Conservation (phyloP, 2,113 vertebrate genomes). For the Pseudolaguvia tuberculata region DNA sequence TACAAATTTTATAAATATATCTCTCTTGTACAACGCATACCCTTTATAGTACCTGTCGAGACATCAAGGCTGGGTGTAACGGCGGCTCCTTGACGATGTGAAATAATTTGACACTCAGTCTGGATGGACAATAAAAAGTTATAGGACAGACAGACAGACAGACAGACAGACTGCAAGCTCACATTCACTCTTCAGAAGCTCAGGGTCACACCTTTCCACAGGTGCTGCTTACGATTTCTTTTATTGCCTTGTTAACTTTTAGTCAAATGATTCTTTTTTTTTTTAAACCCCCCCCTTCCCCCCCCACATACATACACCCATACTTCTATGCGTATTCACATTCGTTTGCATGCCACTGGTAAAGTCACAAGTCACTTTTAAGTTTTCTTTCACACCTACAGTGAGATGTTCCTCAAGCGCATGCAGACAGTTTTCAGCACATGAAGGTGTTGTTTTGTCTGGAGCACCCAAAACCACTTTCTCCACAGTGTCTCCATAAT, state of each 20-base stretch:
- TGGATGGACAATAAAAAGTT: slow-evolving; percentile 14
- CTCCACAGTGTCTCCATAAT: not conserved
- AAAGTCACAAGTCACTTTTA: slow-evolving; percentile 15
- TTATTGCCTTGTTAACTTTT: slow-evolving; percentile 20
- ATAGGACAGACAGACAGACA: not conserved
- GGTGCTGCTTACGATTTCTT: not conserved
- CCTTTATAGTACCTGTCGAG: slow-evolving; percentile 10
- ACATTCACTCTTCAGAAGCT: not conserved
- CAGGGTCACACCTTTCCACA: slow-evolving; percentile 17
- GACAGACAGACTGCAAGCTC: not conserved
- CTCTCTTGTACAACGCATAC: not conserved
- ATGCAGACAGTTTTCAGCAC: slow-evolving; percentile 18
- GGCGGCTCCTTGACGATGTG: slow-evolving; percentile 1
- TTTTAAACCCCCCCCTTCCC: slow-evolving; percentile 1
- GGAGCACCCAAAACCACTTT: not conserved
- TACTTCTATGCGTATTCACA: slow-evolving; percentile 1
- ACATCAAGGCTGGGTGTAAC: slow-evolving; percentile 9
- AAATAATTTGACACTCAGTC: slow-evolving; percentile 25
- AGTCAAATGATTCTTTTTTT: slow-evolving; percentile 20
- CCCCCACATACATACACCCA: slow-evolving; percentile 5
- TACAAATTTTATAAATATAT: too few species aligned
- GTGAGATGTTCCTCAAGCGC: slow-evolving; percentile 37
- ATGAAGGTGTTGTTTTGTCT: slow-evolving; percentile 40
- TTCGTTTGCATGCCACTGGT: slow-evolving; percentile 12
- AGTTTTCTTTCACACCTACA: slow-evolving; percentile 22